Conservation (phyloP, 2,113 vertebrate species). For the Indicator maculatus region DNA sequence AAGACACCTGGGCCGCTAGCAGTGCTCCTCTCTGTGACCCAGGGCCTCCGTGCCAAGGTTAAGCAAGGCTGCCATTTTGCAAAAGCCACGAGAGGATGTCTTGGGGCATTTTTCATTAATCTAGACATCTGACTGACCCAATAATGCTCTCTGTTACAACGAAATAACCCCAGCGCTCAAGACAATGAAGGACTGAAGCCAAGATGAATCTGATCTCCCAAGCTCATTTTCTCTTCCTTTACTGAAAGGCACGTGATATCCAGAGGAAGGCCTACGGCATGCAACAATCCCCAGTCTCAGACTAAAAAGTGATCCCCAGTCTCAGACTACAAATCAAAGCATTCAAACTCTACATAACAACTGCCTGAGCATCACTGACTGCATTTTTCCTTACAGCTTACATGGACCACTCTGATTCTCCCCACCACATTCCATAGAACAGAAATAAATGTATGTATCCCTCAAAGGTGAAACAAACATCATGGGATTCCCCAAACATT, state of each 20-base stretch:
- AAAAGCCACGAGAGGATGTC: background rate
- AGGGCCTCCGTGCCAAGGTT: background rate
- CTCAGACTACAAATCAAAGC: background rate
- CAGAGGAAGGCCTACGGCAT: background rate
- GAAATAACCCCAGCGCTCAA: background rate
- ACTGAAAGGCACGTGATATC: background rate
- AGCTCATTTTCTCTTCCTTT: background rate
- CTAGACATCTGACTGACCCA: background rate
- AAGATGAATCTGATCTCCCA: background rate
- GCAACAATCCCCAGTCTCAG: background rate
- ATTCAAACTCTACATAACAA: accelerated
- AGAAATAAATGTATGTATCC: background rate
- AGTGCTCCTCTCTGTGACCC: background rate
- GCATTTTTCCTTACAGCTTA: background rate
- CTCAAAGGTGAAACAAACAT: background rate
- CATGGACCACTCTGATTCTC: background rate
- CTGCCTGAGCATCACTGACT: background rate
- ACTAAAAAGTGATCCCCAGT: background rate
- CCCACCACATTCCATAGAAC: background rate
- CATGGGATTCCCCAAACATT: background rate
- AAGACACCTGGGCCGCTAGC: background rate
- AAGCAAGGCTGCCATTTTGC: background rate
- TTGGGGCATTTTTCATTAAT: background rate
- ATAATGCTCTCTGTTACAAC: background rate
- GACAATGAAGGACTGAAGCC: background rate